These are phyloP conservation scores for Allochrocebus solatus DNA, from an alignment of 2,797 vertebrate species.

Conservation along the genomic window DNA sequence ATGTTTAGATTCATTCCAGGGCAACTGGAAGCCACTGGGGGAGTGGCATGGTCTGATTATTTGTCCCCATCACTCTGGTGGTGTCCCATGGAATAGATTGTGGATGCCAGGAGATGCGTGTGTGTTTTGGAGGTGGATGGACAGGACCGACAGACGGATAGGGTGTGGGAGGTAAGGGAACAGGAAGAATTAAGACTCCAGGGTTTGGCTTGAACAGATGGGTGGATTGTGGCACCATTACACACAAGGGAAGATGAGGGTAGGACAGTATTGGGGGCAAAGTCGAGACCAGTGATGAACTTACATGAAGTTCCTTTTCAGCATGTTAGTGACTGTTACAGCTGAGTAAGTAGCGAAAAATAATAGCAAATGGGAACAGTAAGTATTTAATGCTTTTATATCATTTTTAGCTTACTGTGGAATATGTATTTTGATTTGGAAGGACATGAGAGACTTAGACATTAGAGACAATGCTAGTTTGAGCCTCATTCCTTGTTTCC, in stretches of 20 bases:
- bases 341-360: conserved; percentile 82
- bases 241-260: not conserved
- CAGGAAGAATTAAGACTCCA: not conserved
- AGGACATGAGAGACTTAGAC: conserved; percentile 11
- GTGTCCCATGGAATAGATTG: not conserved
- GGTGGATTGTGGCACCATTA: too few species aligned
- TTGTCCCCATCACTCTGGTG: not conserved
- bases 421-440: conserved; percentile 53
- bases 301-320: conserved; percentile 84
- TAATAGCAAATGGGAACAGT: conserved; percentile 85
- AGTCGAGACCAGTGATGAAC: conserved; percentile 79
- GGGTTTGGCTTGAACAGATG: not conserved
- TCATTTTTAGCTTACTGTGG: conserved; percentile 71
- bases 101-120: not conserved
- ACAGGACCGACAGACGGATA: not conserved
- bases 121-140: not conserved
- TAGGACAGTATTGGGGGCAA: not conserved
- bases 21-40: not conserved
- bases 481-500: conserved; percentile 17
- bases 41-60: not conserved
- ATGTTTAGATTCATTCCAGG: not conserved
- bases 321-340: conserved; percentile 83
- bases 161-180: not conserved
- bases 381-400: conserved; percentile 86
- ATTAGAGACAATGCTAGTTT: not conserved